Base-by-base conservation (phyloP, 2,113 vertebrate species). In the Tretioscincus oriximinensis region DNA sequence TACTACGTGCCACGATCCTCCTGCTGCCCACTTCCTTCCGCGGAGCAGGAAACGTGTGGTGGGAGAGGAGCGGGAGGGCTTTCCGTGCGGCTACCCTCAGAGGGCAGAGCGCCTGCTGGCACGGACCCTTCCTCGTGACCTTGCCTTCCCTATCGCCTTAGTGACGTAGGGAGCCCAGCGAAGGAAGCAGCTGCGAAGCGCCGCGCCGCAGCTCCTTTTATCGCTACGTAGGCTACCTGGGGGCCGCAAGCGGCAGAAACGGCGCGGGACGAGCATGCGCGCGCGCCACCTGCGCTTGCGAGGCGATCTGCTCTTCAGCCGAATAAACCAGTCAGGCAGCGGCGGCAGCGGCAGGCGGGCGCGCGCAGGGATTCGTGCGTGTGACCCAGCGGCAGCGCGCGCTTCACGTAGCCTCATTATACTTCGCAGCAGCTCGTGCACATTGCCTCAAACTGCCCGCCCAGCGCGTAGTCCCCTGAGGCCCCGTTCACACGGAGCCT, bases 81-180 rank as follows among this genome's bases (percentile, higher is more conserved):
- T 82, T 78, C 31, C 81, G 51, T 81, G 78, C 85, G 35, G 65
- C 81, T 85, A 28, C 67, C 65, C 51, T 26, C 65, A 70, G 35
- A 41, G 35, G 35, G 35, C 35, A 41, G 67, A 58, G 81, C 74
- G 61, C 12, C 4, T 73, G 84, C 78, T 87, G 85, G 87, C 91
- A 89, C 85, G 89, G 91, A 85, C 89, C 86, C 84, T 88, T 47
- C 69, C 77, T 72, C 84, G 64, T 86, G 90, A 91, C 90, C 90
- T 91, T 91, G 90, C 87, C 90, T 81, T 51, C 65, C 31, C 51
- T 24, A 66, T 70, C 80, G 69, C 66, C 61, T 12, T 11, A 77
- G 61, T 60, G 84, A 41, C 67, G 5, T 21, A 76, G 26, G 5
- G 35, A 41, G 76, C 72, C 70, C 35, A 54, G 29, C 29, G 66